A percentile compares a stretch with the other conserved stretches of the same genome.
phyloP scores from a whole-genome alignment of 2,113 vertebrate genomes.

The Marmota monax region DNA sequence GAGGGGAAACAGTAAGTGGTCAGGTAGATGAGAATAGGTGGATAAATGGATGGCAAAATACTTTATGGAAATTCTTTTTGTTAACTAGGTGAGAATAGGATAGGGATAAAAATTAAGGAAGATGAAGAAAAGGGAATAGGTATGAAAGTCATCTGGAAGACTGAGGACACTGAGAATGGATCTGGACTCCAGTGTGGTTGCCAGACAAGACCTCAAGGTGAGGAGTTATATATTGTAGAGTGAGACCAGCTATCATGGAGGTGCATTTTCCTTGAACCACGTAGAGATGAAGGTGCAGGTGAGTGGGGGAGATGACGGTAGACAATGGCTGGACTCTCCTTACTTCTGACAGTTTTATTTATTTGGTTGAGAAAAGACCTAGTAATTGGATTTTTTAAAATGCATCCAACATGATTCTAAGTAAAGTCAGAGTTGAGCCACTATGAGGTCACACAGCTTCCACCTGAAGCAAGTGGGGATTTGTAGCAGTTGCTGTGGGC shows the following conservation, averaged over 20 bases:
- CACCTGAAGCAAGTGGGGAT: background rate
- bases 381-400: background rate
- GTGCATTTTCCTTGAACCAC: background rate
- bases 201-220: background rate
- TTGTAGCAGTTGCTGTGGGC: no score
- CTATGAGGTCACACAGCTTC: background rate
- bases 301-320: background rate
- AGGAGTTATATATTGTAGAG: background rate
- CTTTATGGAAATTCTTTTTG: background rate
- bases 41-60: no score
- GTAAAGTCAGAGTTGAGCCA: background rate
- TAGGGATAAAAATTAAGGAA: background rate
- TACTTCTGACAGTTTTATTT: background rate
- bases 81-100: background rate
- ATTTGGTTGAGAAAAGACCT: background rate
- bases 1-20: background rate
- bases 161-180: background rate
- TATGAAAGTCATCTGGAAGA: background rate
- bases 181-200: background rate
- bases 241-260: background rate
- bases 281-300: background rate
- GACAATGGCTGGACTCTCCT: no score
- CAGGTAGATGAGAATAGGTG: background rate
- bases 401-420: background rate
- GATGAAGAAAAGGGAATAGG: background rate